Evolutionary conservation across 2,888 invertebrate species (phyloP).

Genomic region (Villa cingulata): DNA sequence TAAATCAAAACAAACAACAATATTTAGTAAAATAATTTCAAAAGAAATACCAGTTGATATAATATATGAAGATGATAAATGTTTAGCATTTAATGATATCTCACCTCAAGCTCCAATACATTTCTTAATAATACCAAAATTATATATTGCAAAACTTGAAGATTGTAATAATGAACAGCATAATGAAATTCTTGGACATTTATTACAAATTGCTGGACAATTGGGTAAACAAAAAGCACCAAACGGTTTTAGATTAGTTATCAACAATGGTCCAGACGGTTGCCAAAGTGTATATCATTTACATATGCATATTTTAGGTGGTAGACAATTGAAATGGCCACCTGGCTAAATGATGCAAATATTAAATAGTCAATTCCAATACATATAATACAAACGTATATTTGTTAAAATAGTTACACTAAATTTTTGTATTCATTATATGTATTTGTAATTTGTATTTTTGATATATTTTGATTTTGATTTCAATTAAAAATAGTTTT

Average conservation of each 20-base stretch:
- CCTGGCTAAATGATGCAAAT: too few relatives aligned
- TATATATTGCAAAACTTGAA: conserved; percentile 50
- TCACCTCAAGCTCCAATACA: conserved; percentile 71
- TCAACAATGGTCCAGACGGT: conserved; percentile 68
- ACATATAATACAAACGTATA: too few relatives aligned
- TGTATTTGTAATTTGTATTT: too few relatives aligned
- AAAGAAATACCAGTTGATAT: conserved; percentile 69
- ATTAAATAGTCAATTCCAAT: too few relatives aligned
- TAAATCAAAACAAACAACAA: not conserved
- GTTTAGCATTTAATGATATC: conserved; percentile 69
- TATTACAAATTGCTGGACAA: conserved; percentile 52
- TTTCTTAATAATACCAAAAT: conserved; percentile 71
- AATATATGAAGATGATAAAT: conserved; percentile 66
- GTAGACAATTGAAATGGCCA: conserved; percentile 42
- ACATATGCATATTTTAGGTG: conserved; percentile 70
- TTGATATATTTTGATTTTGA: too few relatives aligned
- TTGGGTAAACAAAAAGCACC: conserved; percentile 49
- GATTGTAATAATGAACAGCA: conserved; percentile 44
- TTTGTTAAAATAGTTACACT: too few relatives aligned
- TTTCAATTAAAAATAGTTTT: too few relatives aligned
- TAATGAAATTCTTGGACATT: conserved; percentile 58
- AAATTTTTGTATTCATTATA: too few relatives aligned
- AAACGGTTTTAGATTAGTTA: conserved; percentile 58
- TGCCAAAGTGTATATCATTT: conserved; percentile 75
- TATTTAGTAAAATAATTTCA: conserved; percentile 61